Base-by-base conservation (phyloP, 2,113 vertebrate species). In the Prunella himalayana region DNA sequence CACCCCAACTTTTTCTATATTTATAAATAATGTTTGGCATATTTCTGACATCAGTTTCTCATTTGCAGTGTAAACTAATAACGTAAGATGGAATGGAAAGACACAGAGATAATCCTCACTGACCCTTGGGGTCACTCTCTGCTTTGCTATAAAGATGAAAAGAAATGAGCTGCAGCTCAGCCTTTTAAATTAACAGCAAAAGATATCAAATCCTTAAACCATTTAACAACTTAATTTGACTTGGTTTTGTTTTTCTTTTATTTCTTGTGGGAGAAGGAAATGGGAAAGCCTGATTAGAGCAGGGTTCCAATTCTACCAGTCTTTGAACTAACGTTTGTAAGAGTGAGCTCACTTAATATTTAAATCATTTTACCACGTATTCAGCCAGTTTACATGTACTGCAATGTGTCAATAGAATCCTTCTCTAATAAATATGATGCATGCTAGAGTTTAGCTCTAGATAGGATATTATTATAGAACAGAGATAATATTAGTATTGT, bases 191-290 rank as follows among this genome's bases (percentile, higher is more conserved):
- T 92, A 94, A 94, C 63, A 94, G 70, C 77, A 87, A 95, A 97
- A 97, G 94, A 95, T 93, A 91, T 84, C 85, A 90, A 94, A 92
- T 92, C 87, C 87, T 94, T 95, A 70, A 95, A 92, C 87, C 91
- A 69, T 91, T 97, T 97, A 96, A 96, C 92, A 93, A 96, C 95
- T 97, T 95, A 96, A 97, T 97, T 96, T 91, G 92, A 65, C 83
- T 94, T 89, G 83, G 61, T 86, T 92, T 92, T 91, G 88, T 94
- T 94, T 97, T 94, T 73, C 79, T 96, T 92, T 95, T 95, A 72
- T 90, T 88, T 91, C 71, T 87, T 82, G 33, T 91, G 66, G 42
- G 81, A 94, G 79, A 95, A 84, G 49, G 59, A 95, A 87, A 93
- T 80, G 63, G 66, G 53, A 54, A 93, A 88, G 39, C 33, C n/a